Percentiles rank a stretch among this genome's conserved stretches.
Conservation (phyloP, 1,140 invertebrate species). For the Littorina saxatilis region DNA sequence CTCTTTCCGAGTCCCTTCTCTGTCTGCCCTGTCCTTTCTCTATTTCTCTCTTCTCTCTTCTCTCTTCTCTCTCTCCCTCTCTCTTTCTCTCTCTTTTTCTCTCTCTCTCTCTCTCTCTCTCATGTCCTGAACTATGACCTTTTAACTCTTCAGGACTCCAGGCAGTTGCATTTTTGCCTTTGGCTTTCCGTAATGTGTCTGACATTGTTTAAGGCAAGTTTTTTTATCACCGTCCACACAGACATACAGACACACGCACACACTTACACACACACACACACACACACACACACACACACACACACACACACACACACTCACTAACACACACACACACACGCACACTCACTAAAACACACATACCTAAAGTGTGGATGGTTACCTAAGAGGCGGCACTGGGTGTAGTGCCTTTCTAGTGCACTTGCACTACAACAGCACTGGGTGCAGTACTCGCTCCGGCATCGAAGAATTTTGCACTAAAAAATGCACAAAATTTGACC, state of each 20-base stretch:
- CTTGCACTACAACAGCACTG: no score
- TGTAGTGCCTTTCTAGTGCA: no score
- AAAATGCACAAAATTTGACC: no score
- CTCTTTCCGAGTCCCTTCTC: background rate
- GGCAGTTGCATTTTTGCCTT: no score
- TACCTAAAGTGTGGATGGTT: no score
- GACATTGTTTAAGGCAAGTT: no score
- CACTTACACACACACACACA: constrained; percentile 1
- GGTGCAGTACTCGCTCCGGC: no score
- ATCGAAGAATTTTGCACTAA: no score
- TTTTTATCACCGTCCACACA: background rate
- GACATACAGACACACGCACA: constrained; percentile 4
- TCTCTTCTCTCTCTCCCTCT: background rate
- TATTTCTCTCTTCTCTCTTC: background rate
- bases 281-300: background rate
- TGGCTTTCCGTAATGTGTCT: no score
- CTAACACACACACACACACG: no score
- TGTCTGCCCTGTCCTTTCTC: background rate
- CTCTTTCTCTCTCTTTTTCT: background rate
- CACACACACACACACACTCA: constrained; percentile 10
- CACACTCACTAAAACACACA: no score
- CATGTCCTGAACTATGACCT: background rate
- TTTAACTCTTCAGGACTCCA: background rate
- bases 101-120: constrained; percentile 17
- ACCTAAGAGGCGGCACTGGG: no score